Evolutionary conservation across 2,797 vertebrate species (phyloP).

Genomic region (Decapterus maruadsi): DNA sequence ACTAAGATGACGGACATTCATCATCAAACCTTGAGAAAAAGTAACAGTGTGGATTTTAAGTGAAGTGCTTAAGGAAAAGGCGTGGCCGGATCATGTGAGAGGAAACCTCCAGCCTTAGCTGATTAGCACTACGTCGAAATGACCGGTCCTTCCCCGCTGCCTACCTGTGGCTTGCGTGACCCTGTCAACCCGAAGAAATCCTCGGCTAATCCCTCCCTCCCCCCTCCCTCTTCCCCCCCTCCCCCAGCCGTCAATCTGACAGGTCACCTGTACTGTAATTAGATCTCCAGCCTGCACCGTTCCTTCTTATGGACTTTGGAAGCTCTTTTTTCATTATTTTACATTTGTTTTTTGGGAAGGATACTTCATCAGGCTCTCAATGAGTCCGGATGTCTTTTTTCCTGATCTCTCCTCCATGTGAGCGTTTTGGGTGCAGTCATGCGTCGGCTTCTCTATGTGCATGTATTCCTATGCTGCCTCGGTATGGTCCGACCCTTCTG

Average conservation of each 20-base stretch:
- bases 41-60: background rate
- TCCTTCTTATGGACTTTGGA: conserved; percentile 50
- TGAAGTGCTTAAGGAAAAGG: conserved; percentile 37
- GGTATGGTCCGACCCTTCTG: conserved; percentile 85
- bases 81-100: conserved; percentile 59
- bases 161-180: conserved; percentile 63
- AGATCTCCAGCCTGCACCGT: conserved; percentile 51
- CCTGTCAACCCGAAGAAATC: conserved; percentile 78
- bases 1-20: background rate
- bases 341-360: conserved; percentile 36
- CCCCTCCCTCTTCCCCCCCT: background rate
- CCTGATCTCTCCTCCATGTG: conserved; percentile 63
- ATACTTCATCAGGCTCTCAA: conserved; percentile 26
- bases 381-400: conserved; percentile 66
- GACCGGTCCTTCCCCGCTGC: conserved; percentile 24
- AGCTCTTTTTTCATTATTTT: conserved; percentile 41
- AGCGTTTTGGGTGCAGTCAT: conserved; percentile 78
- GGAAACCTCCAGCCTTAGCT: conserved; percentile 62
- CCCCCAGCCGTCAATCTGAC: conserved; percentile 44
- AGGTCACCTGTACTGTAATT: conserved; percentile 76
- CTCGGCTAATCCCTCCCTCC: conserved; percentile 80
- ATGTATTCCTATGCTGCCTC: conserved; percentile 85
- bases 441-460: conserved; percentile 83
- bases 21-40: background rate
- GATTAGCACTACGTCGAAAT: conserved; percentile 62